Evolutionary conservation across 2,113 vertebrate genomes (phyloP).

Genomic region (Malurus alboscapulatus): DNA sequence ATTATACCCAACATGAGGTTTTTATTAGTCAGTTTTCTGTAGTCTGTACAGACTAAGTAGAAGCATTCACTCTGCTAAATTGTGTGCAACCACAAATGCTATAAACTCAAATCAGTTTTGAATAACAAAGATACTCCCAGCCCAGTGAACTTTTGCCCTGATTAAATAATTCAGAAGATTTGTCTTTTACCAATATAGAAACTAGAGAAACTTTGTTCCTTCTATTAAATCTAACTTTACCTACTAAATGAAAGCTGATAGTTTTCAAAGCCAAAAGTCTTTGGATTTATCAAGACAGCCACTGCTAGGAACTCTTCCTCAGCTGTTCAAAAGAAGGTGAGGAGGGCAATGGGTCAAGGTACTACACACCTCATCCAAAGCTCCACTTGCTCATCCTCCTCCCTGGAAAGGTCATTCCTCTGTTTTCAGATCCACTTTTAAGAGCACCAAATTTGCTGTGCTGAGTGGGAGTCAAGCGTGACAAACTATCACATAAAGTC

Average conservation of each 20-base stretch:
- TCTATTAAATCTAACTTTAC: not conserved
- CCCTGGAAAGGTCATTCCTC: not conserved
- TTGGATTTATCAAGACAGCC: not conserved
- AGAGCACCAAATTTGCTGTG: not conserved
- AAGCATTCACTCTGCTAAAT: not conserved
- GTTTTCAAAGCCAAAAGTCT: not conserved
- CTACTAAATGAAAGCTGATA: not conserved
- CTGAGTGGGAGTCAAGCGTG: not conserved
- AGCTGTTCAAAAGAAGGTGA: not conserved
- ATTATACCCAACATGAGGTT: slow-evolving; percentile 25
- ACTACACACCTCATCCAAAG: fast-evolving
- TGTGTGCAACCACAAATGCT: not conserved
- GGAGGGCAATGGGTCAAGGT: fast-evolving
- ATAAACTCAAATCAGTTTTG: not conserved
- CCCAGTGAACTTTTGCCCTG: not conserved
- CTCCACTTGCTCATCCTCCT: not conserved
- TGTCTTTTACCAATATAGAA: not conserved
- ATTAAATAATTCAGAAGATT: not conserved
- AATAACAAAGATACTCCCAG: not conserved
- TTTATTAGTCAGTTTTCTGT: not conserved
- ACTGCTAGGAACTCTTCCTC: not conserved
- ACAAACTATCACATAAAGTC: not conserved
- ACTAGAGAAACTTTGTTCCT: not conserved
- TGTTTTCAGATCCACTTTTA: not conserved
- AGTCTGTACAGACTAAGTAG: not conserved